Evolutionary conservation across 2,888 invertebrate genomes (phyloP).

Genomic region (Hipparchia sbordonii): DNA sequence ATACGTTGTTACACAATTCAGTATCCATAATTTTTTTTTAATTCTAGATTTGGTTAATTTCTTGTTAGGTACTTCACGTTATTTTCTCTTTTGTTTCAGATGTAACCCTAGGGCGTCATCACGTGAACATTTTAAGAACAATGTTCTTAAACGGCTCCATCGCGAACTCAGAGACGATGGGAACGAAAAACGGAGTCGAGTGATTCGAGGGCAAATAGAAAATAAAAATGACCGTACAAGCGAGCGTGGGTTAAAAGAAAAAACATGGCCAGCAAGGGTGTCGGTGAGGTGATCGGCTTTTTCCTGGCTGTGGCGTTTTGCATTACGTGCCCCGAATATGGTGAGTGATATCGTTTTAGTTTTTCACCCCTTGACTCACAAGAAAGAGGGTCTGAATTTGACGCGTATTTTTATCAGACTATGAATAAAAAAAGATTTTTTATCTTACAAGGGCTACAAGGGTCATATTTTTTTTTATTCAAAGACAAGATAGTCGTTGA

Average conservation of each 20-base stretch:
- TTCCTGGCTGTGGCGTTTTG: constrained; percentile 75
- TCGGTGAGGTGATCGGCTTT: constrained; percentile 74
- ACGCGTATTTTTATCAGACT: neutral
- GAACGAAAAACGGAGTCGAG: constrained; percentile 56
- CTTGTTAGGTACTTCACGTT: too few relatives aligned
- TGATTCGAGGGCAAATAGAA: constrained; percentile 62
- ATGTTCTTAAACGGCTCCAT: constrained; percentile 59
- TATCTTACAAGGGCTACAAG: too few relatives aligned
- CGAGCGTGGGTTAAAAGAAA: constrained; percentile 75
- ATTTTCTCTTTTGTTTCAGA: constrained; percentile 56
- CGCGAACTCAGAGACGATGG: constrained; percentile 59
- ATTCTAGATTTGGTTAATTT: too few relatives aligned
- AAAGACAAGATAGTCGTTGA: too few relatives aligned
- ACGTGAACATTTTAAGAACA: constrained; percentile 45
- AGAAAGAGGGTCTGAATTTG: neutral
- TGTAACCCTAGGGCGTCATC: constrained; percentile 49
- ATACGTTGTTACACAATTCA: neutral
- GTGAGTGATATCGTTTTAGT: constrained; percentile 52
- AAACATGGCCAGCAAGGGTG: constrained; percentile 74
- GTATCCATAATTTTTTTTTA: neutral
- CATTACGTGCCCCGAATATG: constrained; percentile 77
- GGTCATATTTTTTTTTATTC: too few relatives aligned
- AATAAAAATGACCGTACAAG: constrained; percentile 73
- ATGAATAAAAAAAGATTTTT: too few relatives aligned
- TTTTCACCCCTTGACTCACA: neutral